Evolutionary conservation across 2,888 invertebrate species (phyloP).

Genomic region (Drosophila neotestacea): DNA sequence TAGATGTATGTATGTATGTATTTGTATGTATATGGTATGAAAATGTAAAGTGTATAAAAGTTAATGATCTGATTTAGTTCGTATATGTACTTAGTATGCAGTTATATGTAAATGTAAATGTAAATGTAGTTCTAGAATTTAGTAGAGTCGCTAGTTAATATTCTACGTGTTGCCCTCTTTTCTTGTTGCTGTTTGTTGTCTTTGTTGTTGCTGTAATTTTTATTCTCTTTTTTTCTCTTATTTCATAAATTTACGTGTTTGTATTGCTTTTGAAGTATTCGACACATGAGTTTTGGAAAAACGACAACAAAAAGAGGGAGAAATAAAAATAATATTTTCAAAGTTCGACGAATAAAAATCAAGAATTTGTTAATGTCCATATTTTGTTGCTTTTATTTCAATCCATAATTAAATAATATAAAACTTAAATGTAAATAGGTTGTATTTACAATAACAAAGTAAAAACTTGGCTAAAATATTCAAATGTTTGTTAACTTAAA

Average conservation of each 20-base stretch:
- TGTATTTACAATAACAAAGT: conserved; percentile 47
- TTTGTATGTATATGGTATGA: conserved; percentile 62
- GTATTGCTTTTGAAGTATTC: conserved; percentile 69
- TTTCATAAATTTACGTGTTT: conserved; percentile 50
- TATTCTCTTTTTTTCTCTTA: conserved; percentile 31
- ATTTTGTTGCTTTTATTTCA: conserved; percentile 27
- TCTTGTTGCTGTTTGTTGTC: conserved; percentile 11
- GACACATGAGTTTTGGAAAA: conserved; percentile 33
- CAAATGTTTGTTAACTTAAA: conserved; percentile 25
- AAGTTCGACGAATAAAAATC: conserved; percentile 7
- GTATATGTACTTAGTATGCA: conserved; percentile 44
- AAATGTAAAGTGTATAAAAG: conserved; percentile 80
- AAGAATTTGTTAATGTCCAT: background rate
- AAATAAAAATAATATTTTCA: conserved; percentile 9
- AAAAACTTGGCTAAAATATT: conserved; percentile 33
- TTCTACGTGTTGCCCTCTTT: conserved; percentile 25
- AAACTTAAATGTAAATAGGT: conserved; percentile 27
- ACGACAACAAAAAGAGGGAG: conserved; percentile 1
- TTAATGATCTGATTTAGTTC: conserved; percentile 73
- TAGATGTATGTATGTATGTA: conserved; percentile 25
- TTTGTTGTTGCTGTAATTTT: conserved; percentile 16
- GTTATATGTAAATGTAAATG: conserved; percentile 45
- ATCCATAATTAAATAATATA: conserved; percentile 36
- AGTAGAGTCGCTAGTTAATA: conserved; percentile 47
- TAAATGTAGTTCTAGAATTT: conserved; percentile 49